Base-by-base conservation (phyloP, 2,888 invertebrate species). In the Busseola fusca region DNA sequence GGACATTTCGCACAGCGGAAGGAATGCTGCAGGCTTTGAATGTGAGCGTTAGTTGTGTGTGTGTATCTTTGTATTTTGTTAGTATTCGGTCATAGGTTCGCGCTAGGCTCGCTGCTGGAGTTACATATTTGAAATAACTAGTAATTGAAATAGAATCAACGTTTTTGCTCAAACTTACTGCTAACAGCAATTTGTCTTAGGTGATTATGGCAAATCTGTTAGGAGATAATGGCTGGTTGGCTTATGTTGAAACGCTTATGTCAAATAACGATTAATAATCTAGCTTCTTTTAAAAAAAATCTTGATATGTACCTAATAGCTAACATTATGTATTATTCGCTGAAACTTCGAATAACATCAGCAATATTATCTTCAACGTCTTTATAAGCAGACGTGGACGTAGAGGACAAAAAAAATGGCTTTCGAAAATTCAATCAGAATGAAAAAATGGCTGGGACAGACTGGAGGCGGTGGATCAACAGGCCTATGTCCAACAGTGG, bases 1-100 rank as follows among this genome's bases (percentile, higher is more conserved):
- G 91, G 91, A 91, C 90, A 91, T 89, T 91, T 89, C 84, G 90
- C 90, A 84, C 86, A 84, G 87, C 87, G 86, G 88, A 88, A 91
- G 89, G 93, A 92, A 93, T 93, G 93, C 70, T 83, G 84, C 79
- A 77, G 79, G 67, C 69, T 76, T 63, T 59, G 6, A 64, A 45
- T 63, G 78, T 83, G 66, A 70, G 78, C 48, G 72, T 62, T 27
- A 12, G n/a, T 56, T 58, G 25, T 68, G 72, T 72, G 69, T 21
- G 66, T 64, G 16, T 64, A 45, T 64, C 62, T 71, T 68, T 63
- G 63, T 58, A 70, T 75, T 69, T 63, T 56, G 80, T 56, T 52
- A 42, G 63, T 72, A 56, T 65, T 82, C 67, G 69, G 59, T 64
- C 66, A 25, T 68, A 59, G 59, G 27, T 54, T 57, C 45, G 50